A percentile compares a stretch with the other conserved stretches of the same genome.
Conservation (phyloP, 2,888 invertebrate genomes). For the Patella caerulea region DNA sequence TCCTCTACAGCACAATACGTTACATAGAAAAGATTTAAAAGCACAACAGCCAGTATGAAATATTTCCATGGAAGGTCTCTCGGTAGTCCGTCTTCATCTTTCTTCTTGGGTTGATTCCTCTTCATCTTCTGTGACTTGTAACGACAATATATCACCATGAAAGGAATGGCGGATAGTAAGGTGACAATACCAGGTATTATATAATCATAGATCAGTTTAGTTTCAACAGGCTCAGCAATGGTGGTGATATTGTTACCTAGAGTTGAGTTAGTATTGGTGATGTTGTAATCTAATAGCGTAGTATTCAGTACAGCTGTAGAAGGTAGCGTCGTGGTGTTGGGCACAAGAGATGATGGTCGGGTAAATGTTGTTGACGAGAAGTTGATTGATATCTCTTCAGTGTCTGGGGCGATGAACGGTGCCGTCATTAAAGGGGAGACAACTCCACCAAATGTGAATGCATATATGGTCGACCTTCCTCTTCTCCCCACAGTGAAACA, state of each 20-base stretch:
- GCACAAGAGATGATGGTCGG: no score
- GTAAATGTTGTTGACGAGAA: not conserved
- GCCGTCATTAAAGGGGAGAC: slow-evolving; percentile 72
- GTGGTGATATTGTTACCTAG: not conserved
- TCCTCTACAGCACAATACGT: slow-evolving; percentile 70
- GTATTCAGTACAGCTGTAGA: no score
- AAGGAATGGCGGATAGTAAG: slow-evolving; percentile 30
- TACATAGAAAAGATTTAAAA: slow-evolving; percentile 65
- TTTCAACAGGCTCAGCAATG: slow-evolving; percentile 2
- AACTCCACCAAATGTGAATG: slow-evolving; percentile 72
- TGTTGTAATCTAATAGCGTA: not conserved
- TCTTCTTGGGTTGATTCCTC: slow-evolving; percentile 11
- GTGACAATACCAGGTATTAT: slow-evolving; percentile 41
- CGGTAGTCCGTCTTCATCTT: slow-evolving; percentile 22
- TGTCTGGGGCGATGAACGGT: slow-evolving; percentile 66
- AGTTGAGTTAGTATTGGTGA: not conserved
- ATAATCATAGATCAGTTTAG: slow-evolving; percentile 36
- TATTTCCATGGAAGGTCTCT: slow-evolving; percentile 24
- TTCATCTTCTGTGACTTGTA: slow-evolving; percentile 27
- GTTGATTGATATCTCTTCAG: slow-evolving; percentile 9
- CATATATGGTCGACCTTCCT: slow-evolving; percentile 70
- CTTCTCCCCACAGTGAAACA: slow-evolving; percentile 64
- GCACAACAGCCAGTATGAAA: slow-evolving; percentile 55
- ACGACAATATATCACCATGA: slow-evolving; percentile 30
- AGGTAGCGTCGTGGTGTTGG: no score